These are phyloP conservation scores for Saxidomus purpurata DNA, from an alignment of 1,140 invertebrate genomes.

Conservation along the genomic window DNA sequence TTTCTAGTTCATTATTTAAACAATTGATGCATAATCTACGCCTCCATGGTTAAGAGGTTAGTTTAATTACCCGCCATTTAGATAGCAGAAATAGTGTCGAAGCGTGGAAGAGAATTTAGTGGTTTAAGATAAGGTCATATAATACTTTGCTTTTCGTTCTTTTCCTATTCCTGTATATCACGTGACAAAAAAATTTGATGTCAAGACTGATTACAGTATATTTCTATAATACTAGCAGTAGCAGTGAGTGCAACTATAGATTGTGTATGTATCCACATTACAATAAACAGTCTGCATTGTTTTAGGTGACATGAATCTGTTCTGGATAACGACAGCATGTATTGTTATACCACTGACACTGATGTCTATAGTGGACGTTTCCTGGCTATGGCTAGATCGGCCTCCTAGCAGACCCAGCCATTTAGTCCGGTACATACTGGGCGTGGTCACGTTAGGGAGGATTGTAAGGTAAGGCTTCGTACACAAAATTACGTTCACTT, in stretches of 20 bases:
- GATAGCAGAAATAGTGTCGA: too few relatives aligned
- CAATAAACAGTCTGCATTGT: background rate
- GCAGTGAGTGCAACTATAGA: too few relatives aligned
- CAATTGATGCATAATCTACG: background rate
- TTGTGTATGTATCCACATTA: too few relatives aligned
- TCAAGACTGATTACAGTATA: too few relatives aligned
- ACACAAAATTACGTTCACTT: background rate
- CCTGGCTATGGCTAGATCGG: slow-evolving; percentile 27
- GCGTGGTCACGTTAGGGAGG: background rate
- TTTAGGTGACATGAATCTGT: slow-evolving; percentile 10
- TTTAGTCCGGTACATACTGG: background rate
- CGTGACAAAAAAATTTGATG: too few relatives aligned
- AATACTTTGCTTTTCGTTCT: too few relatives aligned
- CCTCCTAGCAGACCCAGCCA: background rate
- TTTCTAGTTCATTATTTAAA: background rate
- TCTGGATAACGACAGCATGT: slow-evolving; percentile 25
- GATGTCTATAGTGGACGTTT: slow-evolving; percentile 36
- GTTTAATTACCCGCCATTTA: background rate
- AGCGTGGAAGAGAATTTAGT: too few relatives aligned
- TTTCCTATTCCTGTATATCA: too few relatives aligned
- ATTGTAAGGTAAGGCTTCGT: background rate
- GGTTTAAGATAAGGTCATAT: too few relatives aligned
- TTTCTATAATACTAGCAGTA: too few relatives aligned
- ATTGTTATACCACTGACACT: slow-evolving; percentile 12
- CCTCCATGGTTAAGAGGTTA: background rate